A percentile compares a stretch with the other conserved stretches of the same genome.
phyloP scores from a whole-genome alignment of 2,888 invertebrate genomes.

The Sussaba pulchella region DNA sequence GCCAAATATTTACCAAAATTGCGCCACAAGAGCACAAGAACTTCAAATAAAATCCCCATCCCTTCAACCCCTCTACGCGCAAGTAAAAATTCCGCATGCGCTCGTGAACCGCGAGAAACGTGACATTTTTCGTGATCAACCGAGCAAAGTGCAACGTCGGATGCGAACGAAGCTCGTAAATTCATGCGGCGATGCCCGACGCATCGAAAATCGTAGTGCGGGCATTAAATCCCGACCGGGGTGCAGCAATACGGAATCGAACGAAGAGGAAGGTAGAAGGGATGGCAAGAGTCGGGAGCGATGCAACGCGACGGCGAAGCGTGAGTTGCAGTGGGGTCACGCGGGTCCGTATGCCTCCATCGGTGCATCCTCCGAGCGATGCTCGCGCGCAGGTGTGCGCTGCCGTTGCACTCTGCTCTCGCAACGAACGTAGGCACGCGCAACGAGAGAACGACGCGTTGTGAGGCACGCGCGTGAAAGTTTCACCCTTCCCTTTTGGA shows the following conservation, averaged over 20 bases:
- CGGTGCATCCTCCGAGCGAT: constrained; percentile 41
- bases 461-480: constrained; percentile 69
- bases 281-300: background rate
- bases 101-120: background rate
- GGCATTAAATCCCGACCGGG: constrained; percentile 63
- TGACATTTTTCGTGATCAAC: constrained; percentile 11
- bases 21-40: no score
- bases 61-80: no score
- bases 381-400: constrained; percentile 45
- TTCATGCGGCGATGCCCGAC: constrained; percentile 11
- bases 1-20: no score
- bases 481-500: constrained; percentile 50
- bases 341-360: constrained; percentile 71
- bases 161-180: constrained; percentile 28
- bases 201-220: constrained; percentile 67
- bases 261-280: constrained; percentile 40
- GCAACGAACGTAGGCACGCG: constrained; percentile 62
- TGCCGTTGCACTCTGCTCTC: constrained; percentile 32
- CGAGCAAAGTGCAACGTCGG: background rate
- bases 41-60: no score
- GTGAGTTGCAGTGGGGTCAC: constrained; percentile 68
- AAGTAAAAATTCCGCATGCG: background rate
- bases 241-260: no score
- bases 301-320: constrained; percentile 13
- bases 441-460: constrained; percentile 59